These are phyloP conservation scores for Platyrinchus mystaceus DNA, from an alignment of 2,797 vertebrate genomes.

Conservation along the genomic window DNA sequence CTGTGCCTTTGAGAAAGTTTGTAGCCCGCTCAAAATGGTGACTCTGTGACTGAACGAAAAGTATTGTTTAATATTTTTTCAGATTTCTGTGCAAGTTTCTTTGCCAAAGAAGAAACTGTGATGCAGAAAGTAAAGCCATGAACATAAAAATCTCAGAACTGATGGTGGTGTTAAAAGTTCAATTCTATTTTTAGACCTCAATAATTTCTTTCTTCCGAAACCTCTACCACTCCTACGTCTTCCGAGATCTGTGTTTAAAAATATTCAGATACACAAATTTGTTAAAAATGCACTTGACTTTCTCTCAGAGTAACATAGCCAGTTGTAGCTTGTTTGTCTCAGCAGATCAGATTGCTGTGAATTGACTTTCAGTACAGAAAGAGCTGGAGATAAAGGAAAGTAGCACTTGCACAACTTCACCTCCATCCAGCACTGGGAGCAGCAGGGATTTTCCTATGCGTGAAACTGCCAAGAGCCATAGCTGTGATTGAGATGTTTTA, in stretches of 20 bases:
- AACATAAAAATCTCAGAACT: background rate
- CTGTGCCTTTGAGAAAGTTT: background rate
- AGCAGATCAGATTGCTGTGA: background rate
- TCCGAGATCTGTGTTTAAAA: slow-evolving; percentile 13
- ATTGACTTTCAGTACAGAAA: background rate
- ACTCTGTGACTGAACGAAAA: background rate
- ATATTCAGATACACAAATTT: background rate
- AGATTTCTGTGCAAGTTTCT: background rate
- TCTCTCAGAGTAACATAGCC: background rate
- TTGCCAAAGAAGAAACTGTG: background rate
- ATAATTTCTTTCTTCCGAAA: background rate
- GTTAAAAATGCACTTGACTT: background rate
- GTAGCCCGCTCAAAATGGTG: background rate
- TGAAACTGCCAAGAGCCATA: background rate
- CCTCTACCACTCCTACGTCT: background rate
- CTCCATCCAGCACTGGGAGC: background rate
- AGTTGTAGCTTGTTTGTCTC: background rate
- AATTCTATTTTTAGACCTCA: slow-evolving; percentile 8
- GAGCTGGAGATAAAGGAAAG: background rate
- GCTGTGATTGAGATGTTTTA: background rate
- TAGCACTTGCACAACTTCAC: background rate
- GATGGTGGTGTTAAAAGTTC: slow-evolving; percentile 33
- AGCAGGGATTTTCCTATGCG: background rate
- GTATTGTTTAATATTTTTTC: background rate
- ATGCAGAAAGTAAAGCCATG: background rate